A percentile compares a stretch with the other conserved stretches of the same genome.
These are phyloP conservation scores for Lophotis ruficrista DNA, from an alignment of 2,113 vertebrate species.

Conservation along the genomic window DNA sequence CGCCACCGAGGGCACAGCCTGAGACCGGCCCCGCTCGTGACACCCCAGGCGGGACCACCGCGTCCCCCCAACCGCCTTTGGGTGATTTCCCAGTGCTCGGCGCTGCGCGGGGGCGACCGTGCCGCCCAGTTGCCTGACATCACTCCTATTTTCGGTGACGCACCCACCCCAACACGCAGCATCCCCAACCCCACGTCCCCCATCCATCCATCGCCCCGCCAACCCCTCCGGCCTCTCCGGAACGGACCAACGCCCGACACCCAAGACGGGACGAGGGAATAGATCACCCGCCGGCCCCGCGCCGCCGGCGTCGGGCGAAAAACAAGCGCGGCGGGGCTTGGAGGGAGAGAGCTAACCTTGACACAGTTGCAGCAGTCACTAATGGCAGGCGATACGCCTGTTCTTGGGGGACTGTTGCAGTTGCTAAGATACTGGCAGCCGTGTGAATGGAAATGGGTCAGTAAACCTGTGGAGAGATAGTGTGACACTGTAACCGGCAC, in stretches of 20 bases:
- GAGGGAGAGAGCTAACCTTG: conserved; percentile 81
- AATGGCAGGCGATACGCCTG: conserved; percentile 94
- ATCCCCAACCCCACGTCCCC: too few species aligned
- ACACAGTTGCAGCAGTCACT: conserved; percentile 83
- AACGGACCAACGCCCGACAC: neutral
- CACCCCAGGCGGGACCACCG: neutral
- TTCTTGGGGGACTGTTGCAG: conserved; percentile 98
- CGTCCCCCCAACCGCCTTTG: neutral
- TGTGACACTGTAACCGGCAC: conserved; percentile 90
- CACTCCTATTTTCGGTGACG: neutral
- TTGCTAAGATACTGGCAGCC: conserved; percentile 99
- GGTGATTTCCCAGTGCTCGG: fast-evolving
- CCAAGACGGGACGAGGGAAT: neutral
- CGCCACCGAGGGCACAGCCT: neutral
- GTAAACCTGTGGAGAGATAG: conserved; percentile 94
- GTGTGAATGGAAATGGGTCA: conserved; percentile 96
- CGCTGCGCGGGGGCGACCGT: neutral
- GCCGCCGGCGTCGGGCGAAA: conserved; percentile 29
- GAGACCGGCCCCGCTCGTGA: neutral
- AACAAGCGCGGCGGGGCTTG: conserved; percentile 75
- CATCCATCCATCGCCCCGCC: neutral
- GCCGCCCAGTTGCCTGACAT: neutral
- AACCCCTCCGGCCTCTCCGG: neutral
- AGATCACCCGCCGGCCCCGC: too few species aligned
- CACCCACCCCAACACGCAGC: too few species aligned